phyloP scores from a whole-genome alignment of 2,888 invertebrate species.

The Lasioglossum morio region DNA sequence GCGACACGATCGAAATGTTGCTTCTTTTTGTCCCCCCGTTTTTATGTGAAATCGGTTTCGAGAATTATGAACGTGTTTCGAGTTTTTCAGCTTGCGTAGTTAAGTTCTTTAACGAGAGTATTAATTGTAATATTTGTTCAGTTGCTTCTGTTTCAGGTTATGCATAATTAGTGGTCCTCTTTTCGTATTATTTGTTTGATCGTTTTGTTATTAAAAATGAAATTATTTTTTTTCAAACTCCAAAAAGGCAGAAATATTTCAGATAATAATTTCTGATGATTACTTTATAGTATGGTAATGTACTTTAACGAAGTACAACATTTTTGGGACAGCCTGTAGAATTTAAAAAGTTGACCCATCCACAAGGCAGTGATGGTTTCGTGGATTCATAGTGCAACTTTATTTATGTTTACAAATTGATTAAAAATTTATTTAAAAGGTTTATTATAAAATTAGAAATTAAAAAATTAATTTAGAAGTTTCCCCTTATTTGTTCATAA shows the following conservation, averaged over 20 bases:
- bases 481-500: not conserved
- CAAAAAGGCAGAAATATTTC: not conserved
- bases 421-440: not conserved
- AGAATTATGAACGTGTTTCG: not conserved
- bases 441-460: not conserved
- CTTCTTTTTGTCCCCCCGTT: not conserved
- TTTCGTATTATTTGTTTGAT: not conserved
- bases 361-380: not conserved
- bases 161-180: not conserved
- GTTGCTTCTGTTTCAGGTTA: not conserved
- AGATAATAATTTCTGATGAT: not conserved
- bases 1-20: constrained; percentile 9
- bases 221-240: not conserved
- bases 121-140: not conserved
- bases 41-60: not conserved
- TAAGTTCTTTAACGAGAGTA: not conserved
- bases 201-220: not conserved
- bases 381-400: not conserved
- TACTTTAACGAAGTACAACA: too few species aligned
- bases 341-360: not conserved
- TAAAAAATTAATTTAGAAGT: not conserved
- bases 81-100: constrained; percentile 4
- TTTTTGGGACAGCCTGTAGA: too few species aligned
- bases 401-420: not conserved
- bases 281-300: too few species aligned